Evolutionary conservation across 2,888 invertebrate species (phyloP), one percentile per base, ranked within the genome.

Genomic region (Eilema griseolum): DNA sequence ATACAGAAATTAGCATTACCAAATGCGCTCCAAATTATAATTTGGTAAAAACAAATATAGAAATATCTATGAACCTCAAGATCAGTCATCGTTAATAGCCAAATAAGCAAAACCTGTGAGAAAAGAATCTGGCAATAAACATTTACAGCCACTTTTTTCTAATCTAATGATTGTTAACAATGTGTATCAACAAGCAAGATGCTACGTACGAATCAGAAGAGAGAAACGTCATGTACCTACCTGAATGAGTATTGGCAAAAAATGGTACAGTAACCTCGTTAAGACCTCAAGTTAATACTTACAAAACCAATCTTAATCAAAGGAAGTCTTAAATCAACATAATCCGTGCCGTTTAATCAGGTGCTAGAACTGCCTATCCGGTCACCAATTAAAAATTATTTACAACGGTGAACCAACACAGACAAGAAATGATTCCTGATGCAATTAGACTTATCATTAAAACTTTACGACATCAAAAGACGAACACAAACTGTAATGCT

Each of bases 271-370:
- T 81, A 78, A 81, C 80, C 75, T 81, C 75, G 78, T 75, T 73
- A 63, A 62, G 52, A 56, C 71, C 66, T 71, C 71, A 3, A 10
- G 24, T 75, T 74, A 75, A 76, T 74, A 70, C 78, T 76, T 77
- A 79, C 76, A 82, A 76, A 74, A 81, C 74, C 80, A 83, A 82
- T 87, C 84, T 85, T 83, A 83, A 84, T 81, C 79, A 77, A 80
- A 84, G 82, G 79, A 82, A 82, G 78, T 81, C 77, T 78, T 84
- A 83, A 82, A 85, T 83, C 80, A 84, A 83, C 78, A 77, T 82
- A 81, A 85, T 82, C 75, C 79, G 78, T 83, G 80, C 80, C 70
- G 78, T 78, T 80, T 83, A 80, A 83, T 86, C 79, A 82, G 78
- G 74, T 73, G 74, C 78, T 78, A 78, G 73, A 72, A 76, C 74